These are phyloP conservation scores for Lanistes nyassanus DNA, from an alignment of 1,140 invertebrate species.

Conservation along the genomic window DNA sequence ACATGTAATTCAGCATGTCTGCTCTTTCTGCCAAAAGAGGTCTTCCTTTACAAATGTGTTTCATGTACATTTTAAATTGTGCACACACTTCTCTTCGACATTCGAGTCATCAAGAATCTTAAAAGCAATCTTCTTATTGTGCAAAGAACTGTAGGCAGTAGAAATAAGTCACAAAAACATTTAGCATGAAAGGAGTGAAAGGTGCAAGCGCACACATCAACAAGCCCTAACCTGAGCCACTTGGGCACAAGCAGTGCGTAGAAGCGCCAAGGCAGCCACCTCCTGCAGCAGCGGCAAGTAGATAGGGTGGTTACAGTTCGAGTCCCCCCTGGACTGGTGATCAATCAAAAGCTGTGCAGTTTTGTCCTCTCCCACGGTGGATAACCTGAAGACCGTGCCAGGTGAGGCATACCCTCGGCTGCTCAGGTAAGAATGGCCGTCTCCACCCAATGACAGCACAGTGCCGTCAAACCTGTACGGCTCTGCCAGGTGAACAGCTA, in stretches of 20 bases:
- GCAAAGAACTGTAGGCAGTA: no score
- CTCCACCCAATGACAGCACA: conserved; percentile 39
- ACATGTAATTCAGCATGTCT: no score
- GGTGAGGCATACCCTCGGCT: conserved; percentile 36
- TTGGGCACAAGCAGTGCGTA: conserved; percentile 38
- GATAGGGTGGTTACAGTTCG: conserved; percentile 28
- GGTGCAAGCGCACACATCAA: conserved; percentile 2
- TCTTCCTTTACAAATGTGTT: no score
- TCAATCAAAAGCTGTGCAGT: conserved; percentile 40
- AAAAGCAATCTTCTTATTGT: no score
- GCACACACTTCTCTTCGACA: no score
- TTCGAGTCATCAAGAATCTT: no score
- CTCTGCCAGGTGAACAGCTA: conserved; percentile 43
- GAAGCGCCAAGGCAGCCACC: conserved; percentile 34
- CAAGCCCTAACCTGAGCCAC: conserved; percentile 14
- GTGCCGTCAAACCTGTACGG: conserved; percentile 38
- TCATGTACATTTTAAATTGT: no score
- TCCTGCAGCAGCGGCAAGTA: conserved; percentile 29
- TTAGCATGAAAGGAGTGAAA: neutral
- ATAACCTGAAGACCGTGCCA: conserved; percentile 47
- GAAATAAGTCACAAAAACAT: no score
- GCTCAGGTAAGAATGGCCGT: conserved; percentile 12
- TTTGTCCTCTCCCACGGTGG: conserved; percentile 32
- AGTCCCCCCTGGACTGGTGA: conserved; percentile 33
- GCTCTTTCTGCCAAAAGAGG: no score